A percentile compares a stretch with the other conserved stretches of the same genome.
Conservation (phyloP, 2,888 invertebrate genomes). For the Heliothis peltigera region DNA sequence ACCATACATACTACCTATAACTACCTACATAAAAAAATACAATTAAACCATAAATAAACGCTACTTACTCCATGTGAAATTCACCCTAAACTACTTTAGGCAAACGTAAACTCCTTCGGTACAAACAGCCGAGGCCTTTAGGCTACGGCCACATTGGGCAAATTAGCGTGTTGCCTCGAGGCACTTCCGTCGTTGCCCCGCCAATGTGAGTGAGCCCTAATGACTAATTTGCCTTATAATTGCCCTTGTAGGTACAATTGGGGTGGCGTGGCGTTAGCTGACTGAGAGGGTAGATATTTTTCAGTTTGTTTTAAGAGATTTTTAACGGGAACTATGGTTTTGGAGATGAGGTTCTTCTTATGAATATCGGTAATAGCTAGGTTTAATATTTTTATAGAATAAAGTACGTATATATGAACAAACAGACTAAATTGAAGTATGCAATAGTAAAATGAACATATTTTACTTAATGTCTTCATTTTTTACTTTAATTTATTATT, state of each 20-base stretch:
- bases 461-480: too few species aligned
- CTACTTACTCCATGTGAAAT: constrained; percentile 18
- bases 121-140: constrained; percentile 46
- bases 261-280: constrained; percentile 29
- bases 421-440: too few species aligned
- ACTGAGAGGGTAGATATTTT: neutral
- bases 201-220: constrained; percentile 58
- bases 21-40: neutral
- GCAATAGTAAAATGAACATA: too few species aligned
- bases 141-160: constrained; percentile 56
- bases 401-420: too few species aligned
- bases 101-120: constrained; percentile 29
- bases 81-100: constrained; percentile 35
- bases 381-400: too few species aligned
- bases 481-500: too few species aligned
- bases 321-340: neutral
- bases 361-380: too few species aligned
- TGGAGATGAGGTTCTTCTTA: neutral
- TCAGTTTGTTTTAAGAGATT: constrained; percentile 22
- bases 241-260: constrained; percentile 69
- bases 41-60: neutral
- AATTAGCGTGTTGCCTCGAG: constrained; percentile 70
- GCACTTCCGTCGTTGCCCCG: constrained; percentile 57
- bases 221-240: constrained; percentile 71
- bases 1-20: neutral